Evolutionary conservation across 2,888 invertebrate genomes (phyloP).

Genomic region (Drosophila demipolita): DNA sequence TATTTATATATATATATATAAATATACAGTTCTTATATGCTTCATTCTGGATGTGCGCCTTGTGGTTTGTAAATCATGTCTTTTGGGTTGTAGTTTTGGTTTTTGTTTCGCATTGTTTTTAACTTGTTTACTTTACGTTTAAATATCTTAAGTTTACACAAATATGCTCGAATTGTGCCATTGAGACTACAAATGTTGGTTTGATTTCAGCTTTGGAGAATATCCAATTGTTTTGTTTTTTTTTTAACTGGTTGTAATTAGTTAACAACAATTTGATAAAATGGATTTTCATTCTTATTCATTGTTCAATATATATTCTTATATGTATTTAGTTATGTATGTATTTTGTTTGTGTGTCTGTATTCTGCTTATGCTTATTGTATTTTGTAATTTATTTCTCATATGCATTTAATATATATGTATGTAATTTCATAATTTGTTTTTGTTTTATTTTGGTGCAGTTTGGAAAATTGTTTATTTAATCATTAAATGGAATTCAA

Average conservation of each 20-base stretch:
- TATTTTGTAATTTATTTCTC: slow-evolving; percentile 44
- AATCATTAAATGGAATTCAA: slow-evolving; percentile 8
- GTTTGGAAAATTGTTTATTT: slow-evolving; percentile 38
- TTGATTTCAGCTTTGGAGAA: slow-evolving; percentile 70
- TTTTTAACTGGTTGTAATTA: slow-evolving; percentile 24
- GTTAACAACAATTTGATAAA: slow-evolving; percentile 62
- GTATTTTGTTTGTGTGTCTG: slow-evolving; percentile 29
- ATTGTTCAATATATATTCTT: slow-evolving; percentile 17
- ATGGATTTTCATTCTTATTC: slow-evolving; percentile 33
- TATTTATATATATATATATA: slow-evolving; percentile 25
- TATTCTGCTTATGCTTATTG: slow-evolving; percentile 30
- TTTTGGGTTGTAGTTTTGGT: slow-evolving; percentile 59
- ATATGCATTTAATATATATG: slow-evolving; percentile 60
- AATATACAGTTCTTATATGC: slow-evolving; percentile 37
- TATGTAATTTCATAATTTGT: slow-evolving; percentile 34
- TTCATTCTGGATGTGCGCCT: slow-evolving; percentile 66
- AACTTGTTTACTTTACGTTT: slow-evolving; percentile 11
- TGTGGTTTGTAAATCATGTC: slow-evolving; percentile 78
- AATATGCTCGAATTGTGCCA: slow-evolving; percentile 58
- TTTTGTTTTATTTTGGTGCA: slow-evolving; percentile 56
- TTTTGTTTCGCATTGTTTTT: slow-evolving; percentile 5
- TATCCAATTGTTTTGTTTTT: slow-evolving; percentile 27
- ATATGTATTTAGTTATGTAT: slow-evolving; percentile 5
- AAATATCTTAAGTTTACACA: slow-evolving; percentile 46
- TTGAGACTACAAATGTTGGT: slow-evolving; percentile 69